Evolutionary conservation across 2,113 vertebrate species (phyloP).

Genomic region (Sturnira hondurensis): DNA sequence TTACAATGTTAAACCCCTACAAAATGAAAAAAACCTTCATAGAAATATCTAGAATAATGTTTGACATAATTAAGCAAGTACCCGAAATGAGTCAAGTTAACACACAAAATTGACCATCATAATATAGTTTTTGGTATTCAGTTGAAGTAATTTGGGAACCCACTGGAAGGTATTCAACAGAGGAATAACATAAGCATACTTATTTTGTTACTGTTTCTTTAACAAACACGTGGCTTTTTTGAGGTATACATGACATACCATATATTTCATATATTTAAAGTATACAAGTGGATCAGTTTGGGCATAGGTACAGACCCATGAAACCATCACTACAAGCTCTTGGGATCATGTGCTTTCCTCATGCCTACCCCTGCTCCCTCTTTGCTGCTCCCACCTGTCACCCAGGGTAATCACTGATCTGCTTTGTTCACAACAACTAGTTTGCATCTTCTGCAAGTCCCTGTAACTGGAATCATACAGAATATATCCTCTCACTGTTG

Average conservation of each 20-base stretch:
- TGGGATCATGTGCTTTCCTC: background rate
- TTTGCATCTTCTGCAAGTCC: background rate
- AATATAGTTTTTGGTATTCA: too few species aligned
- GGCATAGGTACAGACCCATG: background rate
- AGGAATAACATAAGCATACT: background rate
- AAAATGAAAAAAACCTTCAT: too few species aligned
- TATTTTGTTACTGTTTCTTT: background rate
- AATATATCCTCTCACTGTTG: background rate
- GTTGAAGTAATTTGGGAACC: too few species aligned
- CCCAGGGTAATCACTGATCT: background rate
- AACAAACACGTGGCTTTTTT: background rate
- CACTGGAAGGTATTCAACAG: background rate
- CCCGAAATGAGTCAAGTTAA: too few species aligned
- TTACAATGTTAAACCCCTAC: too few species aligned
- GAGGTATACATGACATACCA: background rate
- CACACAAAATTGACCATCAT: too few species aligned
- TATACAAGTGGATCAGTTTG: background rate
- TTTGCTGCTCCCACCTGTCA: background rate
- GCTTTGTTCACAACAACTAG: background rate
- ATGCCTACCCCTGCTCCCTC: background rate
- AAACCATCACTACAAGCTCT: background rate
- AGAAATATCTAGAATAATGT: too few species aligned
- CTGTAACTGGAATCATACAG: background rate
- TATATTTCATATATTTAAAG: background rate
- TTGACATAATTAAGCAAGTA: too few species aligned